phyloP scores from a whole-genome alignment of 1,140 invertebrate species.

The Doryteuthis pealeii region DNA sequence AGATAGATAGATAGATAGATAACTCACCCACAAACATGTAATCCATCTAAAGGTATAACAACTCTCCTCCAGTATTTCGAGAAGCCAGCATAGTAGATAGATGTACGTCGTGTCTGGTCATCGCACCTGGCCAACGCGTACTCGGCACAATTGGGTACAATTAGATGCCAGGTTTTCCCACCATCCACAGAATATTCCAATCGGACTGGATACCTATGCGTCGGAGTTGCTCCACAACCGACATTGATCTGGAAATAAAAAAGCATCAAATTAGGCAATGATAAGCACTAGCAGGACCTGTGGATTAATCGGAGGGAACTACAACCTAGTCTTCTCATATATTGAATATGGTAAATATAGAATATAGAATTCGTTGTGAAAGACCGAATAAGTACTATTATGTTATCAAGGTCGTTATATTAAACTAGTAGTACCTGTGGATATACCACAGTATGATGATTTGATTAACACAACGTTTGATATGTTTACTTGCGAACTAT shows the following conservation, averaged over 20 bases:
- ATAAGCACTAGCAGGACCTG: neutral
- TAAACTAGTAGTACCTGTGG: too few relatives aligned
- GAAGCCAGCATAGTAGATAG: conserved; percentile 59
- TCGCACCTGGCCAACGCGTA: conserved; percentile 40
- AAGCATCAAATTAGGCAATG: conserved; percentile 7
- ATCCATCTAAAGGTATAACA: conserved; percentile 55
- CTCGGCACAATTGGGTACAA: conserved; percentile 48
- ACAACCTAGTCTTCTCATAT: too few relatives aligned
- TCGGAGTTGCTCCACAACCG: conserved; percentile 57
- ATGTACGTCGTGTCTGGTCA: conserved; percentile 42
- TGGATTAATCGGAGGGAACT: too few relatives aligned
- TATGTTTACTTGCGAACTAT: too few relatives aligned
- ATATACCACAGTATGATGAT: too few relatives aligned
- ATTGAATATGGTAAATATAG: too few relatives aligned
- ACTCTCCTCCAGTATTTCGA: conserved; percentile 56
- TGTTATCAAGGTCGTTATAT: too few relatives aligned
- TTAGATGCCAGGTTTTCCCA: conserved; percentile 56
- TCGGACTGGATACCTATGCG: conserved; percentile 52
- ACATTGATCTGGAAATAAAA: conserved; percentile 57
- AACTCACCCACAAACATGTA: conserved; percentile 59
- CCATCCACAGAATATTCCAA: conserved; percentile 60
- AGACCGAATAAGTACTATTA: too few relatives aligned
- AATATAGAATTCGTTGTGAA: too few relatives aligned
- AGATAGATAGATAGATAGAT: too few relatives aligned
- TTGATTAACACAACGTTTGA: too few relatives aligned